Evolutionary conservation across 2,888 invertebrate genomes (phyloP).

Genomic region (Cactoblastis cactorum): DNA sequence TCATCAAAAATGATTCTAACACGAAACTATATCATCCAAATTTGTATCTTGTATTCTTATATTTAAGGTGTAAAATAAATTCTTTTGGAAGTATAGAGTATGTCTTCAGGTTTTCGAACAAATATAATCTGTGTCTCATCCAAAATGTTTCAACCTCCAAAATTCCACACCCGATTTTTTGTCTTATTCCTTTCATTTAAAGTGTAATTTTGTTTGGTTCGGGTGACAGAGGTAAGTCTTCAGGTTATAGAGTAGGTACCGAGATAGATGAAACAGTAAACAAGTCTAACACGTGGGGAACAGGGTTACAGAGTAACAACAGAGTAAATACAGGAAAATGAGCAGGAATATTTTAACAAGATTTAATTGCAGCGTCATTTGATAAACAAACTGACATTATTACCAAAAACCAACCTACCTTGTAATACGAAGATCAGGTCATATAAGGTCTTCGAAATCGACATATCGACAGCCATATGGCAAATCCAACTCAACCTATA

Average conservation of each 20-base stretch:
- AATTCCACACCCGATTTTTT: not conserved
- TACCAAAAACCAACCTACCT: too few relatives aligned
- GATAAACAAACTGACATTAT: too few relatives aligned
- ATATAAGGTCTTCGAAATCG: too few relatives aligned
- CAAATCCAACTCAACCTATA: too few relatives aligned
- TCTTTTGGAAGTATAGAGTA: too few relatives aligned
- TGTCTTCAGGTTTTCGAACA: too few relatives aligned
- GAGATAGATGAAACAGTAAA: conserved; percentile 11
- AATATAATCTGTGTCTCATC: not conserved
- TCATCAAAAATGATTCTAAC: not conserved
- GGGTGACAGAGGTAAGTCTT: not conserved
- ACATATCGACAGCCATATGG: too few relatives aligned
- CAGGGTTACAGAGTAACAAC: not conserved
- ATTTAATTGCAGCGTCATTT: too few relatives aligned
- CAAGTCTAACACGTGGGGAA: conserved; percentile 6
- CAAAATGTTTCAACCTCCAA: not conserved
- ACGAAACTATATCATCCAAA: not conserved
- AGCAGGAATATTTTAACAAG: too few relatives aligned
- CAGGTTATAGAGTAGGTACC: not conserved
- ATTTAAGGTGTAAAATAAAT: not conserved
- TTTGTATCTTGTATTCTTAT: not conserved
- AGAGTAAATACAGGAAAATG: not conserved
- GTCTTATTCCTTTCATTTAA: not conserved
- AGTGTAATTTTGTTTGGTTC: not conserved
- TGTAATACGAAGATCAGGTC: too few relatives aligned